A percentile compares a stretch with the other conserved stretches of the same genome.
Conservation (phyloP, 23 tunicate genomes). For the Styela plicata region DNA sequence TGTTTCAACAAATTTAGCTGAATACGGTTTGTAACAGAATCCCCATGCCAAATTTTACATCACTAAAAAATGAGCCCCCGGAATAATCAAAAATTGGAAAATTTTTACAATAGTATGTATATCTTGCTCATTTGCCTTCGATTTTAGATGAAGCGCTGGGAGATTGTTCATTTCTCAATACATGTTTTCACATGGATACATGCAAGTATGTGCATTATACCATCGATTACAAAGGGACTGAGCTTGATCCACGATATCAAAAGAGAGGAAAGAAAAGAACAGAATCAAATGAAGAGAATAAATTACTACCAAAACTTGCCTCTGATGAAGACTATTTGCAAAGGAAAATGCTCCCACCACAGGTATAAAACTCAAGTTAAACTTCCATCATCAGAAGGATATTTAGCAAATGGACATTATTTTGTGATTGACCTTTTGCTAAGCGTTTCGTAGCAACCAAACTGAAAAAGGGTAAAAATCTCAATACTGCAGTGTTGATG, state of each 20-base stretch:
- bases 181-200: conserved; percentile 98
- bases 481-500: no score
- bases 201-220: conserved; percentile 99
- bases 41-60: no score
- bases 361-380: no score
- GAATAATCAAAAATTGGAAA: conserved; percentile 1
- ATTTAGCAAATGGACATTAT: no score
- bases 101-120: background rate
- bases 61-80: no score
- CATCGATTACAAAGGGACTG: conserved; percentile 91
- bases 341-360: conserved; percentile 89
- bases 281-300: conserved; percentile 27
- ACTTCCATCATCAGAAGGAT: no score
- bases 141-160: conserved; percentile 87
- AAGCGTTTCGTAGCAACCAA: no score
- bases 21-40: no score
- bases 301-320: conserved; percentile 25
- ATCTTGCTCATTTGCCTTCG: background rate
- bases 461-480: no score
- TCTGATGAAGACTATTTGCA: conserved; percentile 65
- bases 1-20: no score
- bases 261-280: conserved; percentile 23
- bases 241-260: conserved; percentile 64
- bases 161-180: conserved; percentile 97
- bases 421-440: no score